These are phyloP conservation scores for Heliocidaris tuberculata DNA, from an alignment of 35 echinoderm and acorn worm genomes.

Conservation along the genomic window DNA sequence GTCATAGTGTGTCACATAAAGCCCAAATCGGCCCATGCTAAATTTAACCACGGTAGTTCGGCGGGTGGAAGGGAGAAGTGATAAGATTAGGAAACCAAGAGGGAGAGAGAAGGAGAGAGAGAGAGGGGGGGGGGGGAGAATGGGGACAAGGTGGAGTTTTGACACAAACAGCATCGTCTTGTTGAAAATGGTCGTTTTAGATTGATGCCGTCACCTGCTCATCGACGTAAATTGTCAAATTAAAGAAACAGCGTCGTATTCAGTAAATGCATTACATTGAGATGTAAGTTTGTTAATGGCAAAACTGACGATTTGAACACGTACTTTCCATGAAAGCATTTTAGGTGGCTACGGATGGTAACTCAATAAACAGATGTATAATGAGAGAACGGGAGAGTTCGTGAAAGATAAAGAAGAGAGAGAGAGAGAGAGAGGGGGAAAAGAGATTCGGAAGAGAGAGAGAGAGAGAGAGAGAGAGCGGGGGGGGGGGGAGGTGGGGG, in stretches of 20 bases:
- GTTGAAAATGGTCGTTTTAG: not conserved
- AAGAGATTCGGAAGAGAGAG: no score
- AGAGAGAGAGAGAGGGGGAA: no score
- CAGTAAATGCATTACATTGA: not conserved
- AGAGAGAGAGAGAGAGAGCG: no score
- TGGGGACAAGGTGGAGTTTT: not conserved
- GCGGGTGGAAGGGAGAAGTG: not conserved
- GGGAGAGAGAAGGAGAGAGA: not conserved
- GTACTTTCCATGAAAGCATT: not conserved
- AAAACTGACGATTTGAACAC: not conserved
- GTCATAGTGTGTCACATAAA: slow-evolving; percentile 1
- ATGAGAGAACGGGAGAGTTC: not conserved
- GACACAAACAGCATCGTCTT: not conserved
- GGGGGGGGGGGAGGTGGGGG: no score
- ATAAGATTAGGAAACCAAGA: not conserved
- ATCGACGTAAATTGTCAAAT: not conserved
- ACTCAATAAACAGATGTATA: not conserved
- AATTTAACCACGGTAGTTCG: not conserved
- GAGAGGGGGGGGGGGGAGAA: not conserved
- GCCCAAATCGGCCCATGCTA: not conserved
- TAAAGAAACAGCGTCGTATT: not conserved
- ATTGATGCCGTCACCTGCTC: not conserved
- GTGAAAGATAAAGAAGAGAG: not conserved
- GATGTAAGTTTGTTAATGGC: not conserved
- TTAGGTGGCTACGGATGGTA: not conserved